Evolutionary conservation across 2,113 vertebrate species (phyloP), one percentile per base, ranked within the genome.

Genomic region (Seriola rivoliana): DNA sequence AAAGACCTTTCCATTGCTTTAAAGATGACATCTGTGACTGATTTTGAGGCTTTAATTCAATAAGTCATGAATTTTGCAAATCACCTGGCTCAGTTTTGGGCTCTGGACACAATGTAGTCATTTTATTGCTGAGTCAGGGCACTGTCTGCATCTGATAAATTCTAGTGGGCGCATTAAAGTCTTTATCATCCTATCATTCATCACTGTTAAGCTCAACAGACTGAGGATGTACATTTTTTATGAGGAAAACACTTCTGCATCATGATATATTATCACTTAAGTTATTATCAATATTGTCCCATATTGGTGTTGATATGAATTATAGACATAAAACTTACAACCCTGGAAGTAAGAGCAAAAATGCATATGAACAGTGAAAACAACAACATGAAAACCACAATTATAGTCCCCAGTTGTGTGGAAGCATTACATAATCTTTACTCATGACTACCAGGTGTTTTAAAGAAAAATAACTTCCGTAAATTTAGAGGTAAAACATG

Each of bases 51-150:
- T 80, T 67, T 80, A 76, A 82, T 84, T 86, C 36, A 77, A 60
- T 80, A 8, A 80, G 57, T 71, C 60, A 38, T 81, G 19, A 71
- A 60, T 55, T 29, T 25, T 75, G 34, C 65, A 80, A 84, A 88
- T 83, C 60, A 52, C 60, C 29, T 38, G 67, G 50, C 73, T 62
- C n/a, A 1, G 23, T 80, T 10, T 23, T 32, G 2, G 23, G 29
- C 63, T 66, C 50, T 48, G 25, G 21, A 62, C 19, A 25, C 23
- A 14, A 38, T 60, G 17, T 8, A 48, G 57, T 34, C 34, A 12
- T 70, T 78, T 88, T 88, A 90, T 76, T 88, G 88, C 89, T 85
- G 87, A 92, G 78, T 87, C 60, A 85, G 78, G 63, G 4, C 52
- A 21, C 19, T 65, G 57, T 83, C 60, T 79, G 65, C 63, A 73